Evolutionary conservation across 2,797 vertebrate genomes (phyloP), one percentile per base, ranked within the genome.

Genomic region (Esox lucius): DNA sequence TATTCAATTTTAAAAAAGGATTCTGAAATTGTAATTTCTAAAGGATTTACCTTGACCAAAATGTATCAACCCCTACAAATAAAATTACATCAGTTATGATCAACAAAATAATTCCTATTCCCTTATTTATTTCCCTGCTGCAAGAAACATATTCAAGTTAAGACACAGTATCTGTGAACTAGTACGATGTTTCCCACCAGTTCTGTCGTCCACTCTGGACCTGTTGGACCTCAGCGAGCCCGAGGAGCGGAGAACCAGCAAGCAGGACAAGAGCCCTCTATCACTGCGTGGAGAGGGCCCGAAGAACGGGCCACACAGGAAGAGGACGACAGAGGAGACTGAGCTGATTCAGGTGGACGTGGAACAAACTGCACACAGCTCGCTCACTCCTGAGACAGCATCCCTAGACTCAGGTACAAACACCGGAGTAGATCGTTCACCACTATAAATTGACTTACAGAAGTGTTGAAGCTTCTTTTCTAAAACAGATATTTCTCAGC

Each of bases 141-240:
- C 1, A 42, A 46, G 42, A 46, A 46, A 46, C 42, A 46, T 46
- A 8, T 46, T 3, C 42, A 46, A 1, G 42, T 46, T 8, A 46
- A 46, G 42, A 8, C 42, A 2, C 42, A 46, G 9, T 42, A 9
- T 53, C 2, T 53, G 19, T 53, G 17, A n/a, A 22, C 9, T 11
- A 9, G n/a, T 59, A 22, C n/a, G 17, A 56, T 59, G 17, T 12
- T 80, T 76, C 84, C 73, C 84, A 81, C 71, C 80, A 98, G 98
- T 99, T 86, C 90, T 99, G 86, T 98, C 98, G 85, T 91, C 98
- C 86, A 96, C 96, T 67, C 90, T 99, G 92, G 98, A 99, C 91
- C 96, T 99, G 85, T 93, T 99, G 83, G 98, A 99, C 90, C 94
- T 99, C 77, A 99, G 96, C 83, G 97, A 99, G 88, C 97, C 97